Base-by-base conservation (phyloP, 2,888 invertebrate genomes). In the Acanthoscelides obtectus region DNA sequence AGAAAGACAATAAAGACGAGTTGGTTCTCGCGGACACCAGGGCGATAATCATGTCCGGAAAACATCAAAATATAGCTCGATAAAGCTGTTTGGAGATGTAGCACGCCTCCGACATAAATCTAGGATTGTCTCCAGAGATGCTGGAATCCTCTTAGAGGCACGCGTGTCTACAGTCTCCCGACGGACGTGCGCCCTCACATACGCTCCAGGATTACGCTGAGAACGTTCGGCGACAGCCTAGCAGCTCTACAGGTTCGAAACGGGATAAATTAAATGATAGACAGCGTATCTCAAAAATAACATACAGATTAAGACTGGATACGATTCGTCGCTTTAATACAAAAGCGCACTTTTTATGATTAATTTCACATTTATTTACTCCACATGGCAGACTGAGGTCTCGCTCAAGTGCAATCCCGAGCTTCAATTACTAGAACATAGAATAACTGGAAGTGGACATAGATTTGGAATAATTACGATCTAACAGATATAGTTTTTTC, bases 91-190 rank as follows among this genome's bases (percentile, higher is more conserved):
- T 72, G 76, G 80, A 81, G 81, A 82, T 81, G 80, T 80, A 82
- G 82, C 82, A 83, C 82, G 83, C 81, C 79, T 80, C 78, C 81
- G 83, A 84, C 83, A 84, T 84, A 84, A 84, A 84, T 84, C 84
- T 83, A 80, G 80, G 80, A 78, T 80, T 77, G 77, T 81, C 82
- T 76, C 81, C 72, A 72, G 82, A 81, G 81, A 81, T 80, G 78
- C 76, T 77, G 75, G 81, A 83, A 83, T 83, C 83, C 83, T 83
- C 83, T 83, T 83, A 83, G 81, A 77, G 80, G 77, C 78, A 79
- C 81, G 81, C 80, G 81, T 82, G 81, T 79, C 45, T 45, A 45
- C 45, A 79, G 79, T 78, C 80, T 80, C 81, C 80, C 80, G 77
- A 79, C 79, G 81, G 81, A 81, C 82, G 79, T 81, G 8, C 45